These are phyloP conservation scores for Girardia tigrina DNA, from an alignment of 2,888 invertebrate genomes.

Conservation along the genomic window DNA sequence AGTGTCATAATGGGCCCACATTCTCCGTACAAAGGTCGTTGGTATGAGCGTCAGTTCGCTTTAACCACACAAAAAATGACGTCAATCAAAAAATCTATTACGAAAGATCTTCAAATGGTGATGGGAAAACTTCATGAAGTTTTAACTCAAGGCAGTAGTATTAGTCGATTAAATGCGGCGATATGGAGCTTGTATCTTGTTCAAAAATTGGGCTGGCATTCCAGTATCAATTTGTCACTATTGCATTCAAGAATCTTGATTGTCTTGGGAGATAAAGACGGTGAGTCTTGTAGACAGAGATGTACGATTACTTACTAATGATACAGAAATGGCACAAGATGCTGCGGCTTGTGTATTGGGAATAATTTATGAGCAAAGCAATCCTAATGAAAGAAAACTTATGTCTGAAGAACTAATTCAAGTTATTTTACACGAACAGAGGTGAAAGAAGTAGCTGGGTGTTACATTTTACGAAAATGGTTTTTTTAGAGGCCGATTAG, in stretches of 20 bases:
- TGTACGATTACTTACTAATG: neutral
- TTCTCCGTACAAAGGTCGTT: neutral
- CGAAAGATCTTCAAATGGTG: neutral
- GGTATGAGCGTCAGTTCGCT: neutral
- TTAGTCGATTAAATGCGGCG: neutral
- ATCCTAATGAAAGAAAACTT: neutral
- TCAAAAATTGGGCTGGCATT: neutral
- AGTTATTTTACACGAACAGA: neutral
- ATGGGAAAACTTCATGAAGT: neutral
- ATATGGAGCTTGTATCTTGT: neutral
- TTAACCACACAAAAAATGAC: neutral
- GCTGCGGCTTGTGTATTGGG: neutral
- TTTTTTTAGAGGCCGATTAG: neutral
- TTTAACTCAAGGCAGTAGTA: neutral
- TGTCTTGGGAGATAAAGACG: neutral
- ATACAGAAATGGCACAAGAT: neutral
- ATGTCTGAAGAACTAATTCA: neutral
- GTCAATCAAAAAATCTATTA: neutral
- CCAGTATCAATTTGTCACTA: neutral
- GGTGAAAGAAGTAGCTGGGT: too few species aligned
- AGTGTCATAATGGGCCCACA: neutral
- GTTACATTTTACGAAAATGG: too few species aligned
- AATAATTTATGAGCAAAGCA: neutral
- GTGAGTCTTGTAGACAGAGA: neutral
- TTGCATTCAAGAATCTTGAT: neutral